phyloP scores from a whole-genome alignment of 2,888 invertebrate species.

The Unio delphinus region DNA sequence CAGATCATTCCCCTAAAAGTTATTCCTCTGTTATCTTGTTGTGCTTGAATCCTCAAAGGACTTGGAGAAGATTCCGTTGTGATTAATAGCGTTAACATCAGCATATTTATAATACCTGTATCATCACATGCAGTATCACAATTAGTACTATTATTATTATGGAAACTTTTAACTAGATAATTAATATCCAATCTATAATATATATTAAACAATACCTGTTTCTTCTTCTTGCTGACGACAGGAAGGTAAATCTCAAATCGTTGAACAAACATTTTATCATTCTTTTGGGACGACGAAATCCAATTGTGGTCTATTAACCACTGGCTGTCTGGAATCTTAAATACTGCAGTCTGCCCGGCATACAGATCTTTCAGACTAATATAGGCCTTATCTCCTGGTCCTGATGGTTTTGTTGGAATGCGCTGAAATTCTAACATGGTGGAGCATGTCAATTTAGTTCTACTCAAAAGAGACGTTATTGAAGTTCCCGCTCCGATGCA shows the following conservation, averaged over 20 bases:
- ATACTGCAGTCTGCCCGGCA: not conserved
- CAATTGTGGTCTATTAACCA: constrained; percentile 1
- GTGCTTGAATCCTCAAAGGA: too few relatives aligned
- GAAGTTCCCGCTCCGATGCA: not conserved
- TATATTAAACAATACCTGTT: not conserved
- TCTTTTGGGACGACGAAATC: not conserved
- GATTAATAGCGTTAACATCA: too few relatives aligned
- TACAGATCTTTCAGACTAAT: not conserved
- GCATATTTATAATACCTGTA: too few relatives aligned
- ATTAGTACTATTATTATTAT: too few relatives aligned
- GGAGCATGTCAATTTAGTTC: not conserved
- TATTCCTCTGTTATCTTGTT: too few relatives aligned
- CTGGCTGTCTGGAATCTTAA: not conserved
- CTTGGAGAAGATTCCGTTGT: too few relatives aligned
- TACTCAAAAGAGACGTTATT: not conserved
- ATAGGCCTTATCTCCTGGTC: not conserved
- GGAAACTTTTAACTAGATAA: too few relatives aligned
- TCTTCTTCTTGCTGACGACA: not conserved
- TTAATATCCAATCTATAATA: too few relatives aligned
- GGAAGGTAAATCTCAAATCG: constrained; percentile 4
- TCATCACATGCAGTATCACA: too few relatives aligned
- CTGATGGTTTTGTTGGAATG: not conserved
- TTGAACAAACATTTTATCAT: constrained; percentile 1
- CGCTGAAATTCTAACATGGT: not conserved
- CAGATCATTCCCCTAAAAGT: too few relatives aligned